A percentile compares a stretch with the other conserved stretches of the same genome.
Conservation (phyloP, 2,888 invertebrate species). For the Minunthozetes semirufus region DNA sequence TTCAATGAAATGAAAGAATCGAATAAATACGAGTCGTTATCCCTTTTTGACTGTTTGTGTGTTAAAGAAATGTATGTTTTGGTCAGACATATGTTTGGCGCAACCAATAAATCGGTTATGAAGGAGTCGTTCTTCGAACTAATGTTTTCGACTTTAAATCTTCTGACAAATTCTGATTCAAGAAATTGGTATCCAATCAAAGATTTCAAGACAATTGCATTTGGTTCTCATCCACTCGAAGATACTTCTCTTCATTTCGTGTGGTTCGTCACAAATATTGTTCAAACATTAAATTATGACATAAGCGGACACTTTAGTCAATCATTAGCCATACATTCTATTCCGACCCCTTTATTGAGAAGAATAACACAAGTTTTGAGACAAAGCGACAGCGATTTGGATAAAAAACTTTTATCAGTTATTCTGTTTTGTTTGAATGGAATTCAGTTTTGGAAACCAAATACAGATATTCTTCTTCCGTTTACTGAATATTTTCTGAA, state of each 20-base stretch:
- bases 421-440: background rate
- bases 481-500: constrained; percentile 7
- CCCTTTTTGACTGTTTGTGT: background rate
- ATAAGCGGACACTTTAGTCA: background rate
- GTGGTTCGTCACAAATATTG: constrained; percentile 20
- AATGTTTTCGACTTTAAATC: constrained; percentile 21
- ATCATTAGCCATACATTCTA: background rate
- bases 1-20: background rate
- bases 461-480: constrained; percentile 13
- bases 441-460: background rate
- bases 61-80: constrained; percentile 20
- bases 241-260: background rate
- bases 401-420: background rate
- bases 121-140: background rate
- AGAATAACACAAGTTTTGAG: background rate
- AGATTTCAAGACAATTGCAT: background rate
- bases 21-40: background rate
- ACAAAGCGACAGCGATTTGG: background rate
- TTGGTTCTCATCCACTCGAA: background rate
- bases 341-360: background rate
- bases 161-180: background rate
- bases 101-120: background rate
- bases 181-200: background rate
- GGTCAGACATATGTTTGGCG: background rate
- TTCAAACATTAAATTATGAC: background rate